A percentile compares a stretch with the other conserved stretches of the same genome.
Conservation (phyloP, 1,140 invertebrate species). For the Trialeurodes vaporariorum region DNA sequence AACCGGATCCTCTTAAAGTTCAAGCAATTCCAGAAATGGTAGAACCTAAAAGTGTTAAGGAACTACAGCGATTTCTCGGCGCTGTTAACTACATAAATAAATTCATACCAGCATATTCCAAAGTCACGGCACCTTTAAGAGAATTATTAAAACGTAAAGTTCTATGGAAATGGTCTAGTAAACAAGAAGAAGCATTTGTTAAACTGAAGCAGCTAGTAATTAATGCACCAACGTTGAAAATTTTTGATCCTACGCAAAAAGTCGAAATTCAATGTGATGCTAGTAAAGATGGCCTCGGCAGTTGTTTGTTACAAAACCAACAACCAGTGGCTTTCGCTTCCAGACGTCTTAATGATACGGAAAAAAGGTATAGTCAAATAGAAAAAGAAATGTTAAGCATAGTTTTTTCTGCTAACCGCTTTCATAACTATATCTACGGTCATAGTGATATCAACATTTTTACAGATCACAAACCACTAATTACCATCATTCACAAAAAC, state of each 20-base stretch:
- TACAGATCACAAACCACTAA: slow-evolving; percentile 34
- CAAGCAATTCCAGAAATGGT: slow-evolving; percentile 28
- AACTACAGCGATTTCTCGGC: slow-evolving; percentile 34
- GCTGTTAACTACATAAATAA: slow-evolving; percentile 32
- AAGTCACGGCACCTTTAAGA: slow-evolving; percentile 22
- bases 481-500: slow-evolving; percentile 24
- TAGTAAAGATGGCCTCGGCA: slow-evolving; percentile 26
- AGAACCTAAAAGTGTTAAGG: slow-evolving; percentile 27
- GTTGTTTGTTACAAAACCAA: slow-evolving; percentile 23
- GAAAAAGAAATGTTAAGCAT: slow-evolving; percentile 32
- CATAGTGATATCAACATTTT: slow-evolving; percentile 23
- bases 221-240: slow-evolving; percentile 23
- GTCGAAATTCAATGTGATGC: slow-evolving; percentile 26
- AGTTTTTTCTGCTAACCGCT: slow-evolving; percentile 24
- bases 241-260: slow-evolving; percentile 22
- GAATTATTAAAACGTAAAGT: slow-evolving; percentile 24
- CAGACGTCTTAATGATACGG: slow-evolving; percentile 23
- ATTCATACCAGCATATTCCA: slow-evolving; percentile 26
- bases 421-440: slow-evolving; percentile 29
- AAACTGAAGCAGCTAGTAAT: slow-evolving; percentile 25
- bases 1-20: slow-evolving; percentile 28
- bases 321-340: slow-evolving; percentile 31
- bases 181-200: slow-evolving; percentile 24
- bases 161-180: slow-evolving; percentile 25
- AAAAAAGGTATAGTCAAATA: slow-evolving; percentile 30